Conservation (phyloP, 2,888 invertebrate species). For the Spodoptera exigua region DNA sequence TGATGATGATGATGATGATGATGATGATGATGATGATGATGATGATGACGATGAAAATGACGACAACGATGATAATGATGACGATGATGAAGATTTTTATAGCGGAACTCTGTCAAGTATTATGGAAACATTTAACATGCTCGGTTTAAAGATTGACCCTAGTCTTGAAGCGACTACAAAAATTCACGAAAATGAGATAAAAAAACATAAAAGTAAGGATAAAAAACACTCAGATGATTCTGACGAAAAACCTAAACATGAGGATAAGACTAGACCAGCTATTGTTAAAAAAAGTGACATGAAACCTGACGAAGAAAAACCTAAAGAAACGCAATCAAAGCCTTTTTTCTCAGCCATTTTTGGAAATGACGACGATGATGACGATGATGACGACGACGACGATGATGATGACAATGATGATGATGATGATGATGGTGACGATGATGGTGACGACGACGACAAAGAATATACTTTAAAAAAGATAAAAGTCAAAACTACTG, state of each 20-base stretch:
- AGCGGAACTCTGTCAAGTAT: conserved; percentile 48
- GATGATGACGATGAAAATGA: conserved; percentile 30
- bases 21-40: conserved; percentile 23
- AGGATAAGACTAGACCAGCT: conserved; percentile 7
- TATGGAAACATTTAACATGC: conserved; percentile 56
- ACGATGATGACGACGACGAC: conserved; percentile 7
- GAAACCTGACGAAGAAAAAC: conserved; percentile 22
- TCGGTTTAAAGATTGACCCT: conserved; percentile 51
- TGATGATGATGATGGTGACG: conserved; percentile 7
- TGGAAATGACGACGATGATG: conserved; percentile 13
- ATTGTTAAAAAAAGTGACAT: conserved; percentile 24
- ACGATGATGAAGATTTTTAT: conserved; percentile 46
- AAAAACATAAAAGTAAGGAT: conserved; percentile 24
- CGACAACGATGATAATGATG: conserved; percentile 32
- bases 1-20: conserved; percentile 28
- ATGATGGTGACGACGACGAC: conserved; percentile 10
- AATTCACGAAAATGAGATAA: conserved; percentile 31
- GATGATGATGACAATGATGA: conserved; percentile 10
- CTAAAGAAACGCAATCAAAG: conserved; percentile 20
- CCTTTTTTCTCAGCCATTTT: conserved; percentile 13
- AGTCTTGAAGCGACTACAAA: conserved; percentile 46
- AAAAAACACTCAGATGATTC: conserved; percentile 34
- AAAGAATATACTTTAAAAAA: conserved; percentile 6
- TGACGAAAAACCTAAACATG: conserved; percentile 30
- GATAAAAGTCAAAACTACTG: conserved; percentile 8